phyloP scores from a whole-genome alignment of 2,113 vertebrate genomes.

The Zosterops pallidus region DNA sequence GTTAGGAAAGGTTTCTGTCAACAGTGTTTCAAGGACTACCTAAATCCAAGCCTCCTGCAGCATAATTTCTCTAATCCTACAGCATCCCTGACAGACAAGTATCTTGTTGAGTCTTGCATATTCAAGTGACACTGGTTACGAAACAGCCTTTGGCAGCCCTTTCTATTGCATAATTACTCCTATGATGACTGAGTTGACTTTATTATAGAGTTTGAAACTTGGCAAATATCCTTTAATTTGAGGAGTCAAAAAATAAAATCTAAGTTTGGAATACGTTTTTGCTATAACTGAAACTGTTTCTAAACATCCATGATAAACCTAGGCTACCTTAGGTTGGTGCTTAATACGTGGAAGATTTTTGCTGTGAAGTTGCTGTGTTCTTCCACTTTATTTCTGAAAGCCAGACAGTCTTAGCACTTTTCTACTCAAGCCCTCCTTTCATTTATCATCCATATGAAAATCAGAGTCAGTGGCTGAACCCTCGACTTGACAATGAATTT shows the following conservation, averaged over 20 bases:
- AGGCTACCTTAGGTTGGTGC: neutral
- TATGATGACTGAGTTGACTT: neutral
- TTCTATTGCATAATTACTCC: conserved; percentile 5
- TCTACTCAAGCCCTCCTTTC: neutral
- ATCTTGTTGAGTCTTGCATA: conserved; percentile 49
- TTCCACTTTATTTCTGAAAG: neutral
- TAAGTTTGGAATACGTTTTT: neutral
- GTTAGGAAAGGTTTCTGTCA: neutral
- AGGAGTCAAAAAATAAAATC: neutral
- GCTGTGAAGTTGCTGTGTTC: neutral
- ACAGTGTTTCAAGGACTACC: neutral
- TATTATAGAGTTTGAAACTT: neutral
- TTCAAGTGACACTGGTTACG: conserved; percentile 41
- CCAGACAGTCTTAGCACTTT: neutral
- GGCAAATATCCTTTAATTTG: neutral
- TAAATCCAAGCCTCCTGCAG: neutral
- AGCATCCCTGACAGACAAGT: neutral
- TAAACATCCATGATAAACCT: neutral
- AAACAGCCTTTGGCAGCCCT: conserved; percentile 35
- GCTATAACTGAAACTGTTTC: neutral
- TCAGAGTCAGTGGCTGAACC: neutral
- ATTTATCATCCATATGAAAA: neutral
- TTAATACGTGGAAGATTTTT: neutral
- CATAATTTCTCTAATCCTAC: conserved; percentile 40
- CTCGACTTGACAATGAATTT: neutral